A percentile compares a stretch with the other conserved stretches of the same genome.
Conservation (phyloP, 2,888 invertebrate species). For the Dinocampus coccinellae region DNA sequence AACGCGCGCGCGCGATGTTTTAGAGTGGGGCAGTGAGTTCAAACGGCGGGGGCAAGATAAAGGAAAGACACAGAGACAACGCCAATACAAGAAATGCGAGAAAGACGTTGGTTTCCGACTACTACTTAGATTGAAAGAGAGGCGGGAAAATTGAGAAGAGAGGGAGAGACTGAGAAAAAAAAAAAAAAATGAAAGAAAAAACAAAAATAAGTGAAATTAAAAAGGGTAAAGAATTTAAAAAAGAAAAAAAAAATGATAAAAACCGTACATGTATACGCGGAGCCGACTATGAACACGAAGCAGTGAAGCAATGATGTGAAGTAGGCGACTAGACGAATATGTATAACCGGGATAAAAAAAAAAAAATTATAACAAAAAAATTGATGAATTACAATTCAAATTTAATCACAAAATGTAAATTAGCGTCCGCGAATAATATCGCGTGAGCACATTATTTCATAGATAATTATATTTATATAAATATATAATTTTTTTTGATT, state of each 20-base stretch:
- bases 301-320: constrained; percentile 6
- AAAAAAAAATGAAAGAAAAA: constrained; percentile 17
- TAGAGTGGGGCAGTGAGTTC: constrained; percentile 34
- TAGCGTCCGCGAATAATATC: background rate
- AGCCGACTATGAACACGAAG: background rate
- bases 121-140: background rate
- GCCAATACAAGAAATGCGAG: background rate
- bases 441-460: background rate
- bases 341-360: background rate
- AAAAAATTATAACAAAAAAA: background rate
- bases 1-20: constrained; percentile 5
- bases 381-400: background rate
- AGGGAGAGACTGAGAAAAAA: constrained; percentile 18
- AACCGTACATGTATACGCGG: background rate
- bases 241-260: constrained; percentile 12
- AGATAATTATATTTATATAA: too few species aligned
- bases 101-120: background rate
- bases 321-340: constrained; percentile 28
- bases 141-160: constrained; percentile 4
- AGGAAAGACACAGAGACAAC: background rate
- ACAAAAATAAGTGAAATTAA: constrained; percentile 11
- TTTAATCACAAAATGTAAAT: background rate
- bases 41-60: constrained; percentile 18
- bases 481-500: background rate
- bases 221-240: constrained; percentile 9